phyloP scores from a whole-genome alignment of 2,888 invertebrate genomes.

The Drosophila mercatorum region DNA sequence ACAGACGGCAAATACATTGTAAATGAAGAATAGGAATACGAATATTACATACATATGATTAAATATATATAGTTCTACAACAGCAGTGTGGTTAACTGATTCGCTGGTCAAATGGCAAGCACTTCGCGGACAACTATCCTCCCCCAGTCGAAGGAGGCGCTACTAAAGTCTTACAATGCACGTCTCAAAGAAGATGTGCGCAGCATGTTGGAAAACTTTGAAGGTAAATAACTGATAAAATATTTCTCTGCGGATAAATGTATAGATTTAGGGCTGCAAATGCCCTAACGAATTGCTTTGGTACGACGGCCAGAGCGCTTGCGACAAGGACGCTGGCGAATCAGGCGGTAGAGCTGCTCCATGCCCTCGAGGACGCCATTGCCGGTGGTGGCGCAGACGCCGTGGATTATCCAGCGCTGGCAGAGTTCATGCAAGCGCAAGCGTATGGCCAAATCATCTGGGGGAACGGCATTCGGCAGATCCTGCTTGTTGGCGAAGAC shows the following conservation, averaged over 20 bases:
- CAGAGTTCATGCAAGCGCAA: constrained; percentile 31
- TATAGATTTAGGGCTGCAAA: background rate
- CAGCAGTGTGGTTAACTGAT: background rate
- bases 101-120: constrained; percentile 47
- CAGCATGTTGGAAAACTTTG: constrained; percentile 98
- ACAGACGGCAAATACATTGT: constrained; percentile 1
- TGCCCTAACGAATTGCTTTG: background rate
- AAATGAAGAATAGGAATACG: background rate
- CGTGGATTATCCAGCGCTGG: constrained; percentile 43
- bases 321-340: constrained; percentile 21
- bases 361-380: constrained; percentile 36
- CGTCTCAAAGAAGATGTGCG: constrained; percentile 98
- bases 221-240: constrained; percentile 86
- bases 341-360: constrained; percentile 42
- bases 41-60: too few relatives aligned
- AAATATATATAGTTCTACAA: background rate
- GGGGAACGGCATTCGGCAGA: constrained; percentile 64
- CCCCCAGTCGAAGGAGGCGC: constrained; percentile 97
- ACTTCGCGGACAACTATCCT: constrained; percentile 79
- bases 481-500: constrained; percentile 81
- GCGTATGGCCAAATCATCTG: constrained; percentile 24
- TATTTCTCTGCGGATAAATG: constrained; percentile 48
- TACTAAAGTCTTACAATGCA: constrained; percentile 97
- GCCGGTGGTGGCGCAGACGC: constrained; percentile 27
- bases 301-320: background rate